Evolutionary conservation across 2,113 vertebrate genomes (phyloP).

Genomic region (Dipodomys ordii): DNA sequence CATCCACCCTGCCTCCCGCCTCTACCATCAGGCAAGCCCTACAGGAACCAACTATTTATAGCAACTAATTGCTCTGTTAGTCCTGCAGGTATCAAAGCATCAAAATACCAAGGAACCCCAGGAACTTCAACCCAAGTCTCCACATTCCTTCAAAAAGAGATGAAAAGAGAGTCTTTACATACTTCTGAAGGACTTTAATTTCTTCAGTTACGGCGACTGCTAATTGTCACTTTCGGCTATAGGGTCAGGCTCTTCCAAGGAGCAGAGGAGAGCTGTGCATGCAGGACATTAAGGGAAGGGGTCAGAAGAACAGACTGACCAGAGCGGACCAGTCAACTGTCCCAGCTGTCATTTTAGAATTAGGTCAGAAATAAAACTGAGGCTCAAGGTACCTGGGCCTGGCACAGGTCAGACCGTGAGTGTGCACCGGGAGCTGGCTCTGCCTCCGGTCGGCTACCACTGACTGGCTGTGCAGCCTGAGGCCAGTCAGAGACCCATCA

Average conservation of each 20-base stretch:
- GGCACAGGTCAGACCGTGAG: not conserved
- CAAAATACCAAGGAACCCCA: conserved; percentile 47
- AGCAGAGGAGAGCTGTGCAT: not conserved
- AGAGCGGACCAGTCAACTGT: not conserved
- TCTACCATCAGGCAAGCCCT: not conserved
- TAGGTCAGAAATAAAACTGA: not conserved
- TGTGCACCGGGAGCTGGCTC: not conserved
- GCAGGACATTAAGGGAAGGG: not conserved
- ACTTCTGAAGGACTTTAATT: not conserved
- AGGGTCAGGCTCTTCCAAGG: not conserved
- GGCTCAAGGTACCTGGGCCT: not conserved
- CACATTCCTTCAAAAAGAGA: conserved; percentile 55
- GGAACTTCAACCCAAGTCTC: conserved; percentile 37
- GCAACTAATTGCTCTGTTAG: conserved; percentile 73
- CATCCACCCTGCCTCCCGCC: not conserved
- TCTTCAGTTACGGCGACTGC: not conserved
- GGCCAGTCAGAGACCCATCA: not conserved
- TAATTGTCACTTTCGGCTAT: not conserved
- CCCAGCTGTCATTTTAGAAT: not conserved
- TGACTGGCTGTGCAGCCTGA: not conserved
- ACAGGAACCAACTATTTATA: conserved; percentile 10
- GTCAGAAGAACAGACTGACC: not conserved
- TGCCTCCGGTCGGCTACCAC: not conserved
- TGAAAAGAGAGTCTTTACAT: conserved; percentile 24
- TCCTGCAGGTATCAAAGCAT: conserved; percentile 74